A percentile compares a stretch with the other conserved stretches of the same genome.
These are phyloP conservation scores for Aelia acuminata DNA, from an alignment of 2,888 invertebrate genomes.

Conservation along the genomic window DNA sequence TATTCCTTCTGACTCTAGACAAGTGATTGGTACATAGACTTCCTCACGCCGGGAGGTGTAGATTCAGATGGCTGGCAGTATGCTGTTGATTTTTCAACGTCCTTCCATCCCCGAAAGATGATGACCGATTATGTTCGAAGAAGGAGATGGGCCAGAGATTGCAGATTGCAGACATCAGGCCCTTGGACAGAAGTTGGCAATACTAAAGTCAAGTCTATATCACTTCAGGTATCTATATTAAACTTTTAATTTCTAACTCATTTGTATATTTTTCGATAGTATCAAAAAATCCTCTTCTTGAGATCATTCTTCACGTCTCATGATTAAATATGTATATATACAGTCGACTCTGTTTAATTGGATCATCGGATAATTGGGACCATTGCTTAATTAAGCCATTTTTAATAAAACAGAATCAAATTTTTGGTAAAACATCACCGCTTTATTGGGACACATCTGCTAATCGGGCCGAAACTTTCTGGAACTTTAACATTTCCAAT, in stretches of 20 bases:
- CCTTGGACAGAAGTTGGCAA: constrained; percentile 93
- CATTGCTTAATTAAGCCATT: no score
- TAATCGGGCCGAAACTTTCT: no score
- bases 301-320: no score
- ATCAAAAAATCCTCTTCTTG: no score
- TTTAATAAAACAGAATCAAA: no score
- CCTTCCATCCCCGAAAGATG: constrained; percentile 87
- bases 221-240: constrained; percentile 75
- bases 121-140: constrained; percentile 92
- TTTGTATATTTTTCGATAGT: neutral
- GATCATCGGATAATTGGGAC: no score
- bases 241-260: neutral
- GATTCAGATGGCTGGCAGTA: constrained; percentile 96
- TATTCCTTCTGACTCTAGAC: constrained; percentile 71
- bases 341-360: no score
- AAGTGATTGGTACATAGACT: constrained; percentile 94
- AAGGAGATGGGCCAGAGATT: constrained; percentile 86
- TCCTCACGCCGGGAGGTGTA: constrained; percentile 89
- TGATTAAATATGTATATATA: no score
- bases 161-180: constrained; percentile 85
- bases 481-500: no score
- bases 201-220: constrained; percentile 85
- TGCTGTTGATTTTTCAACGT: constrained; percentile 90
- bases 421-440: no score
- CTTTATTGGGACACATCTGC: no score